Conservation (phyloP, 1,140 invertebrate species). For the Belonocnema kinseyi region DNA sequence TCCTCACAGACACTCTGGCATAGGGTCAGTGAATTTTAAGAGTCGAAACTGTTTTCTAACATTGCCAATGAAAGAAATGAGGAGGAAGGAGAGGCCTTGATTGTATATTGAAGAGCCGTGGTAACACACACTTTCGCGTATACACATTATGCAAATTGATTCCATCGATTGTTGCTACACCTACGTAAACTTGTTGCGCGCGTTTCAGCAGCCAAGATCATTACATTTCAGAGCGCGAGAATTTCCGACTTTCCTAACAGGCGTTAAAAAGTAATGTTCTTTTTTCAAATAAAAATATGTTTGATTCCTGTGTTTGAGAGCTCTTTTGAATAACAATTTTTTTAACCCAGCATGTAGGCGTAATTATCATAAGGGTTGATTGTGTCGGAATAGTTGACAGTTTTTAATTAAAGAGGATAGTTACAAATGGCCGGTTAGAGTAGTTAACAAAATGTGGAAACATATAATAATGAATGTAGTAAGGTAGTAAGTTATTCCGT, state of each 20-base stretch:
- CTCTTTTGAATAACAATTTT: background rate
- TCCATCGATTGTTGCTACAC: conserved; percentile 57
- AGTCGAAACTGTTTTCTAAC: conserved; percentile 31
- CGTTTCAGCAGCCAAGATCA: conserved; percentile 42
- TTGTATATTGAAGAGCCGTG: conserved; percentile 45
- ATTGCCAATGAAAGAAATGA: background rate
- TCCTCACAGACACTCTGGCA: background rate
- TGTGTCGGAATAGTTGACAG: no score
- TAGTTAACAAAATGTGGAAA: no score
- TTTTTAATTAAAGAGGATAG: no score
- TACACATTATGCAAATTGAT: conserved; percentile 66
- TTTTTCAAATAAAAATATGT: background rate
- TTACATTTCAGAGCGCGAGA: conserved; percentile 19
- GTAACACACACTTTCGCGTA: conserved; percentile 50
- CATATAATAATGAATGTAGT: no score
- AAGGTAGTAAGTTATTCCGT: no score
- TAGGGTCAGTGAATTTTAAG: background rate
- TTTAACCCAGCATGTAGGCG: background rate
- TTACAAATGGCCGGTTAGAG: no score
- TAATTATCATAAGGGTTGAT: no score
- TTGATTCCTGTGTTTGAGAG: background rate
- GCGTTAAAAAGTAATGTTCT: background rate
- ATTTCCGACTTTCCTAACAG: background rate
- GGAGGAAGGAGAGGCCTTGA: background rate
- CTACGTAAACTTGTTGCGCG: conserved; percentile 54